Percentiles rank a stretch among this genome's conserved stretches.
Evolutionary conservation across 2,888 invertebrate species (phyloP).

Genomic region (Acleris laterana): DNA sequence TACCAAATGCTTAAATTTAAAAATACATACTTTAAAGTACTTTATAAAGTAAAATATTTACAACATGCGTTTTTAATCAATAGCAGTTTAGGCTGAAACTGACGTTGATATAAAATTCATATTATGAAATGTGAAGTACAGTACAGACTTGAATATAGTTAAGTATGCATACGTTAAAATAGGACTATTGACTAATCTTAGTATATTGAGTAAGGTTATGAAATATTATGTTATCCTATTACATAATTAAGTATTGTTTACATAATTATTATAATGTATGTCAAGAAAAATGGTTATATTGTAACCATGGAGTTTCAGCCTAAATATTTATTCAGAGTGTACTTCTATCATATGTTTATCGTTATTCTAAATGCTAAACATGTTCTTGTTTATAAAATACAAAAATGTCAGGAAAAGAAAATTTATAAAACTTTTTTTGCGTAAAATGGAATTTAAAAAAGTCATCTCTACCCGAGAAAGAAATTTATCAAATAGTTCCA

Average conservation of each 20-base stretch:
- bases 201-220: too few relatives aligned
- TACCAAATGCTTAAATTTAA: slow-evolving; percentile 12
- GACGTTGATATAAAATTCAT: background rate
- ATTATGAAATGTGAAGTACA: too few relatives aligned
- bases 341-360: slow-evolving; percentile 9
- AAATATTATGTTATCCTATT: too few relatives aligned
- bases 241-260: too few relatives aligned
- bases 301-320: slow-evolving; percentile 2
- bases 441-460: background rate
- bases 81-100: slow-evolving; percentile 9
- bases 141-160: too few relatives aligned
- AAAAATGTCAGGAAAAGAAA: background rate
- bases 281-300: background rate
- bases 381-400: background rate
- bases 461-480: too few relatives aligned
- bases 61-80: slow-evolving; percentile 21
- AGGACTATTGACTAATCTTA: too few relatives aligned
- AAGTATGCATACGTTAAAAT: too few relatives aligned
- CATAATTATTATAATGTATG: background rate
- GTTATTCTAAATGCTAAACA: slow-evolving; percentile 2
- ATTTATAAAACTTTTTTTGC: background rate
- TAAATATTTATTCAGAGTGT: slow-evolving; percentile 8
- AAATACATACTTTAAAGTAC: slow-evolving; percentile 26
- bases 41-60: slow-evolving; percentile 31
- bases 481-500: too few relatives aligned